Evolutionary conservation across 2,888 invertebrate genomes (phyloP), one percentile per base, ranked within the genome.

Genomic region (Sesia bembeciformis): DNA sequence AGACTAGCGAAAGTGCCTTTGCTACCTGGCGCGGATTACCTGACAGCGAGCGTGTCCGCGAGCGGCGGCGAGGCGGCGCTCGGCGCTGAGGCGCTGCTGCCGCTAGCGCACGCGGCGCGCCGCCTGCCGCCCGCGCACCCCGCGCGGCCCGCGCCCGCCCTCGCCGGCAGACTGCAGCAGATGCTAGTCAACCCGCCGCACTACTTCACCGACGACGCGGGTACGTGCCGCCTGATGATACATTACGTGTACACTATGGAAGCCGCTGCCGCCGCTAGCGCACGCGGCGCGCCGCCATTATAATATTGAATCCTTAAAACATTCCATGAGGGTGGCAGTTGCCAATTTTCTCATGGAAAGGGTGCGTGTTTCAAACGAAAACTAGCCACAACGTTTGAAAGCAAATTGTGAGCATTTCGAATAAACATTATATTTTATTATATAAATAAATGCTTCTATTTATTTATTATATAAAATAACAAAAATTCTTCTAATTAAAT

Each of bases 121-220:
- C 52, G 65, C 61, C 56, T 66, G 54, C 54, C 69, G 63, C 52
- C 66, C 74, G 64, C 70, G 72, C 8, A 38, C 60, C 56, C 60
- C 63, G 55, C 58, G 53, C 53, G 49, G 54, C 62, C 56, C 39
- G 62, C 49, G 40, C 58, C 66, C 52, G 57, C 40, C 55, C 52
- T 49, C 8, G 62, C 63, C 53, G 60, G 64, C n/a, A 57, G 57
- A 8, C 65, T 69, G 55, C 65, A 73, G 43, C 67, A 63, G 42
- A 62, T 62, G 58, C 63, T 78, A 53, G 60, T 73, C 39, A 80
- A 81, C 62, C 79, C 81, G 67, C 84, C 83, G 62, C 81, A 83
- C 72, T 77, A 76, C 73, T 74, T 74, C 67, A 54, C 62, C 42
- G 74, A 78, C 59, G 74, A 73, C 55, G 56, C 66, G 41, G 77